Evolutionary conservation across 2,797 vertebrate genomes (phyloP), one percentile per base, ranked within the genome.

Genomic region (Centropyge bicolor): DNA sequence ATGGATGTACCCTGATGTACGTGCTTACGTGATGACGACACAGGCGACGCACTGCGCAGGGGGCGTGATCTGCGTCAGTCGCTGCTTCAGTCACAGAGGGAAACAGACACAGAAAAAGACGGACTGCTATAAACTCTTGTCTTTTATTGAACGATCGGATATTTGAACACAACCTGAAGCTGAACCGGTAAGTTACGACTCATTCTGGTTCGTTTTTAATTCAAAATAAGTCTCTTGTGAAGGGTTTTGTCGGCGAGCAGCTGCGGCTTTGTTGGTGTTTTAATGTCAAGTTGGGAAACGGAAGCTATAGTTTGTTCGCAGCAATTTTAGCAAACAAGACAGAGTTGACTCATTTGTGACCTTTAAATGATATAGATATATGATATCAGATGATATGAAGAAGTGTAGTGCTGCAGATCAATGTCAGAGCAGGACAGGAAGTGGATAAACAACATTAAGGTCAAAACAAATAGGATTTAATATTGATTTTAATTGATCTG

Each of bases 31-130:
- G 52, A 66, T 89, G 76, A 91, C 87, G 86, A 7, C 6, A 0
- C 0, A 9, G 20, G 4, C 0, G 0, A 31, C 22, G 68, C 45
- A 35, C 1, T 8, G 6, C 22, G 48, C 8, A 49, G 52, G 70
- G 71, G 91, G 91, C 86, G 90, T 85, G 70, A 2, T 16, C 55
- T 40, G 12, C 27, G 10, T 9, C n/a, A 10, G 66, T 31, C 6
- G 19, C 17, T 54, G 61, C 63, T 81, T 59, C 59, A 27, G 72
- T 62, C 49, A 16, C 55, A 43, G 49, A 12, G 20, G 10, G 66
- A 20, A 19, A 0, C 22, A 46, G 0, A 17, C 17, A 41, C 63
- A 36, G 6, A 6, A 12, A 27, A 31, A 56, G n/a, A 65, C 62
- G 43, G 82, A 0, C 48, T 24, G 61, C 10, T 14, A 10, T 20